Conservation (phyloP, 1,140 invertebrate species). For the Daktulosphaira vitifoliae region DNA sequence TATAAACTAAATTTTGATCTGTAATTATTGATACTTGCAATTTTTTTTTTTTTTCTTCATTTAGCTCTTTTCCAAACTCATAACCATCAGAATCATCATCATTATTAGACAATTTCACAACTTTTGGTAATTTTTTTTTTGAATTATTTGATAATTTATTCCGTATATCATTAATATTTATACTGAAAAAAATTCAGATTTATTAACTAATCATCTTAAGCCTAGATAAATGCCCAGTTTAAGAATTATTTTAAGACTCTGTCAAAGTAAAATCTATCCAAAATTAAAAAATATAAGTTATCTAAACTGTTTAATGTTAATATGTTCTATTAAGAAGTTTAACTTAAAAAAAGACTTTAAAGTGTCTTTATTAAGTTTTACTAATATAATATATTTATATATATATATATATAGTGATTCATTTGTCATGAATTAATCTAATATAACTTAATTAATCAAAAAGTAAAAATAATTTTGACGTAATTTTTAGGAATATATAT, state of each 20-base stretch:
- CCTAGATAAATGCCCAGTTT: too few relatives aligned
- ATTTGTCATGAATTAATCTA: too few relatives aligned
- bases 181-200: slow-evolving; percentile 39
- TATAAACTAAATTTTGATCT: too few relatives aligned
- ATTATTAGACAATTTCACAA: slow-evolving; percentile 40
- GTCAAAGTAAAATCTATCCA: background rate
- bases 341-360: too few relatives aligned
- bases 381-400: too few relatives aligned
- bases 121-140: slow-evolving; percentile 39
- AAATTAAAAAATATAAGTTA: background rate
- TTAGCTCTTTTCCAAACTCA: slow-evolving; percentile 59
- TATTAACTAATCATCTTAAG: background rate
- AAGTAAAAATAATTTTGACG: too few relatives aligned
- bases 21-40: slow-evolving; percentile 47
- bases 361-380: too few relatives aligned
- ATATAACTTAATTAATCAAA: too few relatives aligned
- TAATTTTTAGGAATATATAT: too few relatives aligned
- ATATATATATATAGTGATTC: too few relatives aligned
- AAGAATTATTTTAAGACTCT: background rate
- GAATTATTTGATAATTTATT: slow-evolving; percentile 44
- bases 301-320: too few relatives aligned
- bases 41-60: slow-evolving; percentile 56
- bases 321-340: too few relatives aligned
- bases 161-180: slow-evolving; percentile 46
- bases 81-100: slow-evolving; percentile 49